phyloP scores from a whole-genome alignment of 1,140 invertebrate genomes.

The Mamestra configurata region DNA sequence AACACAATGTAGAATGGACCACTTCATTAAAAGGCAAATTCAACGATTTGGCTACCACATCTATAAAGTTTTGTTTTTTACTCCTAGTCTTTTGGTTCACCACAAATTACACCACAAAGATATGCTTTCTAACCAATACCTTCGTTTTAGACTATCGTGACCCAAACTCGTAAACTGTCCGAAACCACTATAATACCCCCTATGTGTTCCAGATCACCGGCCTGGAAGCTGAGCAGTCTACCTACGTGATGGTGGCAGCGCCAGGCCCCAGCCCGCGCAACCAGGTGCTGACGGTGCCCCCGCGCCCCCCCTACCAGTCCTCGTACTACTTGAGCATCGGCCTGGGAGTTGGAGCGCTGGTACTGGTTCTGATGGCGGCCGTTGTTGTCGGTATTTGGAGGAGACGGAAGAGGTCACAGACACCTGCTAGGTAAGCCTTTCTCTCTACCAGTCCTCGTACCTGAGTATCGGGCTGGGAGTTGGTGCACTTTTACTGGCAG shows the following conservation, averaged over 20 bases:
- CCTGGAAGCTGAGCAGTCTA: conserved; percentile 60
- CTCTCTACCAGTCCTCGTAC: no score
- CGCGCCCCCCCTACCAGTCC: conserved; percentile 51
- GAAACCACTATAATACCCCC: not conserved
- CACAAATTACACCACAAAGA: no score
- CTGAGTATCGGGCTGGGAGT: no score
- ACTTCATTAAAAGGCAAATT: no score
- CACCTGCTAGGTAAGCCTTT: conserved; percentile 54
- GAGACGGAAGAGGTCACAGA: conserved; percentile 56
- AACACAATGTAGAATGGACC: no score
- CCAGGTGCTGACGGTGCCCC: conserved; percentile 70
- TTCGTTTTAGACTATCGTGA: no score
- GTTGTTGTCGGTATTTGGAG: conserved; percentile 66
- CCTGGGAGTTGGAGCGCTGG: conserved; percentile 53
- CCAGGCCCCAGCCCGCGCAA: conserved; percentile 54
- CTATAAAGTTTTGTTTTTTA: no score
- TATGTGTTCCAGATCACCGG: conserved; percentile 62
- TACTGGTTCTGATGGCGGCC: conserved; percentile 57
- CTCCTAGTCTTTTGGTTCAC: no score
- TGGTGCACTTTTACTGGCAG: no score
- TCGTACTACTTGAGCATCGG: conserved; percentile 66
- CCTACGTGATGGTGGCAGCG: conserved; percentile 74
- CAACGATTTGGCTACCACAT: no score
- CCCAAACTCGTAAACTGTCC: no score
- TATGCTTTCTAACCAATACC: no score